Evolutionary conservation across 2,113 vertebrate species (phyloP).

Genomic region (Cebus imitator): DNA sequence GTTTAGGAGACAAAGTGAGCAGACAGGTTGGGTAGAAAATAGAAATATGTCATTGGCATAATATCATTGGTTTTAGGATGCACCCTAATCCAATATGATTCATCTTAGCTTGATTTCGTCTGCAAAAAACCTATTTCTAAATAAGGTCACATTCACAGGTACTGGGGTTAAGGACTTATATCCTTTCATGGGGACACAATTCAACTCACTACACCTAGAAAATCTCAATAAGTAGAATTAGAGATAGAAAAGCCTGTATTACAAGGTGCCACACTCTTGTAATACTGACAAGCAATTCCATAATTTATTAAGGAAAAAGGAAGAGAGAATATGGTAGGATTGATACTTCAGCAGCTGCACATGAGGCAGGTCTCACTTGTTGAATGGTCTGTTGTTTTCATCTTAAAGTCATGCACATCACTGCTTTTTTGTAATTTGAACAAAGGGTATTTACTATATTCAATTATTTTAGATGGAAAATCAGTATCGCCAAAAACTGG

Average conservation of each 20-base stretch:
- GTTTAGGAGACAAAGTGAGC: not conserved
- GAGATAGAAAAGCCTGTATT: too few relatives aligned
- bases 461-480: slow-evolving; percentile 16
- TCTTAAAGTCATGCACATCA: not conserved
- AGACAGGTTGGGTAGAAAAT: not conserved
- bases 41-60: not conserved
- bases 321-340: not conserved
- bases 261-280: not conserved
- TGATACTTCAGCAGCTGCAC: not conserved
- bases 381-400: slow-evolving; percentile 22
- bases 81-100: too few relatives aligned
- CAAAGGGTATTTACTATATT: not conserved
- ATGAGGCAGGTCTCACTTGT: not conserved
- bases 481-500: not conserved
- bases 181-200: too few relatives aligned
- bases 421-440: not conserved
- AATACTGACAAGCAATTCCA: not conserved
- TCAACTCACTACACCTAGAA: too few relatives aligned
- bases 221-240: too few relatives aligned
- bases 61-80: too few relatives aligned
- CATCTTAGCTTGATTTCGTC: too few relatives aligned
- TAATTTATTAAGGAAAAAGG: not conserved
- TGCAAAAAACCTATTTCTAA: too few relatives aligned
- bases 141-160: too few relatives aligned
- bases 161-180: too few relatives aligned